Base-by-base conservation (phyloP, 2,797 vertebrate species). In the Lithobates sylvaticus region DNA sequence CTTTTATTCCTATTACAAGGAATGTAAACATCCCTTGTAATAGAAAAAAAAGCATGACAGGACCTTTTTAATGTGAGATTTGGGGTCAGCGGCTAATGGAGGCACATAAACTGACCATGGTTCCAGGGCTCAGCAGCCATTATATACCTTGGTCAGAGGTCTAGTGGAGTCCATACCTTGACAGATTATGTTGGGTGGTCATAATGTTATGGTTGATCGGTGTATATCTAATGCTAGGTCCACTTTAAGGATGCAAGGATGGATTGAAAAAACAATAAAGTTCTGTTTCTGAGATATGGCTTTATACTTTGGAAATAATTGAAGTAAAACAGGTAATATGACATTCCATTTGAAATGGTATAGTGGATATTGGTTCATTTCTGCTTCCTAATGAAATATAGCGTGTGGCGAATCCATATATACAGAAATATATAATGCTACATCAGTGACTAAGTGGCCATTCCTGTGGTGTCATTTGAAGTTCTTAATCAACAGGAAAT, bases 391-490 rank as follows among this genome's bases (percentile, higher is more conserved):
- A 79, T 79, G 42, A 79, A 42, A 68, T 80, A 32, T 80, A 67
- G 12, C 32, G 42, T 70, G 44, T 70, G 78, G 10, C 27, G 27
- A 80, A 80, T 50, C 64, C 65, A 67, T 67, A 29, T 2, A 67
- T 70, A 32, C 26, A 29, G 77, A 32, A 34, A 79, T 32, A 68
- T 67, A 50, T 80, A 70, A 61, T 23, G 21, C 54, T 44, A 34
- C 27, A 69, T 71, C 34, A 82, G 70, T 44, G 58, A 32, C 50
- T 82, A 82, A 76, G 64, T 67, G 82, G 65, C 70, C 61, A 84
- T 84, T 77, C 27, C 73, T 84, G 82, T 84, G 76, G 67, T 64
- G 64, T 84, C 61, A 84, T 79, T 73, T 79, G 26, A n/a, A 47
- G 26, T 64, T 71, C 69, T 78, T 68, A 16, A 27, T 82, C 80